Percentiles rank a stretch among this genome's conserved stretches.
Conservation (phyloP, 2,888 invertebrate genomes). For the Atethmia centrago region DNA sequence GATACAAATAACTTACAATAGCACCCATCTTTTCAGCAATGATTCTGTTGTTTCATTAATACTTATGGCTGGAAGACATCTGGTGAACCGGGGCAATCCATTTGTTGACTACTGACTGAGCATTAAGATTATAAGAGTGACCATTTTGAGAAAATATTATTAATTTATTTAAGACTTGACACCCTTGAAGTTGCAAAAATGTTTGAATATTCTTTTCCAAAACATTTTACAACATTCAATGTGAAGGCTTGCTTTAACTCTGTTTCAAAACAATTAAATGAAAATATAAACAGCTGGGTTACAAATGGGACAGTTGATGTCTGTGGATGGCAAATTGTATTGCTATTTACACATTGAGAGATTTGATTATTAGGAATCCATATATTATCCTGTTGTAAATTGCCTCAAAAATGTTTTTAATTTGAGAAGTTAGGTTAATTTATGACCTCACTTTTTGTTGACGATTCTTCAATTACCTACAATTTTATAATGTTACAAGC, state of each 20-base stretch:
- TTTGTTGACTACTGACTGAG: slow-evolving; percentile 60
- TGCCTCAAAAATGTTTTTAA: neutral
- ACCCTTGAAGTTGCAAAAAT: slow-evolving; percentile 47
- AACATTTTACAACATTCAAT: slow-evolving; percentile 48
- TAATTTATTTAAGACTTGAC: slow-evolving; percentile 29
- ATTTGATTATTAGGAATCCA: neutral
- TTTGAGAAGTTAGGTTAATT: neutral
- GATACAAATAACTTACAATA: slow-evolving; percentile 76
- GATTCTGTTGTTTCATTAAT: slow-evolving; percentile 49
- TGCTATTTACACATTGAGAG: neutral
- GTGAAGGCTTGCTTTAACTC: slow-evolving; percentile 30
- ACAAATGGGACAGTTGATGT: neutral
- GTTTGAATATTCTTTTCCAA: slow-evolving; percentile 28
- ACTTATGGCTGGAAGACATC: slow-evolving; percentile 63
- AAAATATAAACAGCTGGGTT: slow-evolving; percentile 13
- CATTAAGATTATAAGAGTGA: slow-evolving; percentile 66
- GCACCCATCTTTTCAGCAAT: slow-evolving; percentile 53
- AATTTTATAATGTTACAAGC: neutral
- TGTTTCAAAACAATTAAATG: slow-evolving; percentile 36
- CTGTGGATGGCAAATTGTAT: neutral
- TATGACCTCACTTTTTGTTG: neutral
- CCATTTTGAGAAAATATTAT: slow-evolving; percentile 45
- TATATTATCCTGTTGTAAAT: neutral
- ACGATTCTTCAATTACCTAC: neutral
- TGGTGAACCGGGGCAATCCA: slow-evolving; percentile 66